A percentile compares a stretch with the other conserved stretches of the same genome.
Conservation (phyloP, 2,888 invertebrate genomes). For the Dichetophora obliterata region DNA sequence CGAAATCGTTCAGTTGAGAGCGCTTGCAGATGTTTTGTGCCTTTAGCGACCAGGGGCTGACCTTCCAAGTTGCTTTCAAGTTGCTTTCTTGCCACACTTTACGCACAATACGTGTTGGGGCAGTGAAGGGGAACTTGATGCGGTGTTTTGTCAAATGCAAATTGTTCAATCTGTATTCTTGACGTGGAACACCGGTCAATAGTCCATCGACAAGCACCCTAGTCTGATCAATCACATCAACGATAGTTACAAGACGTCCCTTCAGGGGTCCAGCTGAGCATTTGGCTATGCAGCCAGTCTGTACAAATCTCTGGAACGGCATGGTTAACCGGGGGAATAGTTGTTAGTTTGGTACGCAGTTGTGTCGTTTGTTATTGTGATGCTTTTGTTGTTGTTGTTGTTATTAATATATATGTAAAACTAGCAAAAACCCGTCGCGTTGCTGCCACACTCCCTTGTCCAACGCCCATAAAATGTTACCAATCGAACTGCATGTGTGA, state of each 20-base stretch:
- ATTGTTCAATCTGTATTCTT: slow-evolving; percentile 87
- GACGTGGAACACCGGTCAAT: slow-evolving; percentile 83
- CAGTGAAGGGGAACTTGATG: slow-evolving; percentile 87
- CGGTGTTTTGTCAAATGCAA: slow-evolving; percentile 94
- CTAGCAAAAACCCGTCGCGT: too few relatives aligned
- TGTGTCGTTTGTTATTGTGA: too few relatives aligned
- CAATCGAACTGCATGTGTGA: too few relatives aligned
- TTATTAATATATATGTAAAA: too few relatives aligned
- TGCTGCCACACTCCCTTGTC: too few relatives aligned
- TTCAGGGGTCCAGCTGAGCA: slow-evolving; percentile 90
- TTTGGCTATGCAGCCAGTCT: slow-evolving; percentile 97
- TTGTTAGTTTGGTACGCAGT: too few relatives aligned
- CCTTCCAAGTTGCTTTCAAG: slow-evolving; percentile 88
- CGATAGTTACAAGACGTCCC: slow-evolving; percentile 94
- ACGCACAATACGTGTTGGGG: slow-evolving; percentile 87
- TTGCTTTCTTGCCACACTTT: slow-evolving; percentile 91
- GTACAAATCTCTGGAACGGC: slow-evolving; percentile 94
- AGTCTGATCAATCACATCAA: slow-evolving; percentile 98
- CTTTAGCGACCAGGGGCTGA: slow-evolving; percentile 92
- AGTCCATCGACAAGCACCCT: slow-evolving; percentile 96
- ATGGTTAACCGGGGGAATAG: too few relatives aligned
- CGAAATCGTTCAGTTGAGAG: slow-evolving; percentile 90
- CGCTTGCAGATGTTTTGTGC: slow-evolving; percentile 89
- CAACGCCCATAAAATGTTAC: too few relatives aligned
- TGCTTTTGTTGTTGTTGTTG: too few relatives aligned